These are phyloP conservation scores for Microcebus murinus DNA, from an alignment of 2,113 vertebrate species.

Conservation along the genomic window DNA sequence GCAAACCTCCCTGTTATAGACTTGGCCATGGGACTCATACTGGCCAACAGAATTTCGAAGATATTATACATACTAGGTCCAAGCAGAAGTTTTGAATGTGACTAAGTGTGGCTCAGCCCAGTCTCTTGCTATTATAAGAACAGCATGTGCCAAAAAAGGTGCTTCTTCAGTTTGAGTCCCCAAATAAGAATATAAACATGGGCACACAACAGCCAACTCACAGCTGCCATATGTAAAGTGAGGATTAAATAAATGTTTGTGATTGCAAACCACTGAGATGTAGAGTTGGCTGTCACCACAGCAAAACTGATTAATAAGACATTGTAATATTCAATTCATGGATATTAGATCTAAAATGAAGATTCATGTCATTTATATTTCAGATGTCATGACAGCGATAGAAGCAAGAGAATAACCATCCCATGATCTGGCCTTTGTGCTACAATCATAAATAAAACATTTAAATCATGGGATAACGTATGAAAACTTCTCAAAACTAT, in stretches of 20 bases:
- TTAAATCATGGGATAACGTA: neutral
- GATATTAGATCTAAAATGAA: neutral
- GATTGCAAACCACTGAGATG: neutral
- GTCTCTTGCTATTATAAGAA: neutral
- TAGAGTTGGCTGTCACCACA: neutral
- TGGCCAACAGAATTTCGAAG: neutral
- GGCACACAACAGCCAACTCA: neutral
- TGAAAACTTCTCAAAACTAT: neutral
- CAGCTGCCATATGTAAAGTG: neutral
- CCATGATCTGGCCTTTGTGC: neutral
- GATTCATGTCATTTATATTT: neutral
- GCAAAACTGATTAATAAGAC: neutral
- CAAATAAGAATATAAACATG: neutral
- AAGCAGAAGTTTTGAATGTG: neutral
- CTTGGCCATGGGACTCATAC: neutral
- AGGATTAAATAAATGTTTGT: neutral
- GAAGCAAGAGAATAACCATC: neutral
- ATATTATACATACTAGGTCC: neutral
- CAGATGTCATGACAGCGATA: neutral
- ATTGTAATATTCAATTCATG: neutral
- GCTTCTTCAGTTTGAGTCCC: neutral
- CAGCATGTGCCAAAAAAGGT: neutral
- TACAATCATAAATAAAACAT: neutral
- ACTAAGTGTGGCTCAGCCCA: neutral
- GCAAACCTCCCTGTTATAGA: fast-evolving